These are phyloP conservation scores for Branchinecta lindahli DNA, from an alignment of 1,140 invertebrate species.

Conservation along the genomic window DNA sequence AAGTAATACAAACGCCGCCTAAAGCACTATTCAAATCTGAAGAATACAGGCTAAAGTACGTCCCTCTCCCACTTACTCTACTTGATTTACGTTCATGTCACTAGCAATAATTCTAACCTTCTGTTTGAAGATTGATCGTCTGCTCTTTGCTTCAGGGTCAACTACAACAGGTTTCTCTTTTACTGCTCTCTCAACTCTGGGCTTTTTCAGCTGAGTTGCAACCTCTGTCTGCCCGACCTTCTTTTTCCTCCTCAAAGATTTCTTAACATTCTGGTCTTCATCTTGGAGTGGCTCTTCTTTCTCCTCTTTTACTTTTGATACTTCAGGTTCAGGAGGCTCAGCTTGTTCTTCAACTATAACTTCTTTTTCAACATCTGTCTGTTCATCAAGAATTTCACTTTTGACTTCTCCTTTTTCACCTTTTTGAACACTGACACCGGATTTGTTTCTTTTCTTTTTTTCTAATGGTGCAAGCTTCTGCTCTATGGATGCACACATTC, in stretches of 20 bases:
- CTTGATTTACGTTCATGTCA: too few species aligned
- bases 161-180: too few species aligned
- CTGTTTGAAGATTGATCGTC: constrained; percentile 6
- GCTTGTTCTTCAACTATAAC: not conserved
- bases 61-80: too few species aligned
- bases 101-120: not conserved
- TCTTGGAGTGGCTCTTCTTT: not conserved
- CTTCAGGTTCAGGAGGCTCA: not conserved
- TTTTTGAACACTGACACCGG: not conserved
- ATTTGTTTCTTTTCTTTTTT: constrained; percentile 7
- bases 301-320: not conserved
- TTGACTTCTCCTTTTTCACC: not conserved
- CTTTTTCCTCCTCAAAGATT: not conserved
- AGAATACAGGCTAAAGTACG: too few species aligned
- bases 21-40: too few species aligned
- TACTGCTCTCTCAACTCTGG: too few species aligned
- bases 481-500: not conserved
- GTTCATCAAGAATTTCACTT: not conserved
- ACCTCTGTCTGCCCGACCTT: not conserved
- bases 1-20: too few species aligned
- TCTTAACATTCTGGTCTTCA: not conserved
- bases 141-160: not conserved
- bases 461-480: not conserved
- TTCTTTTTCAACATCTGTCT: not conserved
- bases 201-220: too few species aligned